Evolutionary conservation across 1,140 invertebrate genomes (phyloP), one percentile per base, ranked within the genome.

Genomic region (Drosophila suzukii): DNA sequence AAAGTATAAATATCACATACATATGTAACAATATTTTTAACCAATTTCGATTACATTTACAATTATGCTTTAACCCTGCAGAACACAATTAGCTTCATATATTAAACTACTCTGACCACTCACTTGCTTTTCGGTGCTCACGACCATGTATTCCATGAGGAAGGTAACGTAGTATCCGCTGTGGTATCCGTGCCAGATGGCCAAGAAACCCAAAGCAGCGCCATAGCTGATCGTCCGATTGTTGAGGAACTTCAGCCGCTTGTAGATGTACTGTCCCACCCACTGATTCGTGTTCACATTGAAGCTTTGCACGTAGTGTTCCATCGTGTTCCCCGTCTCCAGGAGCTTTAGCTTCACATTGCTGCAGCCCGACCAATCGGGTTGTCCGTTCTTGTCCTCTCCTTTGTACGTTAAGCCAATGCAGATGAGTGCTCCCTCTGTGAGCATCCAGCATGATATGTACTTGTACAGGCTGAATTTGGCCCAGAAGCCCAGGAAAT

Each of bases 251-350:
- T 96, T 97, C 12, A 99, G 93, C 11, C 98, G 93, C 92, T 99
- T 99, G 92, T 98, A 99, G 44, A 99, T 93, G 89, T 99, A 98
- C 93, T 97, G 96, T 0, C 96, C 95, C 50, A 97, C 96, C 97
- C 98, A 99, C 27, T 95, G 93, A 93, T 99, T 99, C 0, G 98
- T 99, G 85, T 98, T 98, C 50, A 96, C 96, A 91, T 99, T 99
- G 91, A 99, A 99, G 11, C 97, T 96, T 60, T 95, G 93, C 50
- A 98, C 97, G 80, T 97, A 96, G 80, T 98, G 95, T 59, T 95
- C 95, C 92, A 98, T 97, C 46, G 95, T 95, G 3, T 95, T 95
- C 5, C 96, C 95, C 30, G 94, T 95, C 93, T 98, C 97, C 85
- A 97, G 97, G 1, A 95, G 93, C 30, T 92, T 81, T 1, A 98